Conservation (phyloP, 2,797 vertebrate species). For the Parotocinclus haroldoi region DNA sequence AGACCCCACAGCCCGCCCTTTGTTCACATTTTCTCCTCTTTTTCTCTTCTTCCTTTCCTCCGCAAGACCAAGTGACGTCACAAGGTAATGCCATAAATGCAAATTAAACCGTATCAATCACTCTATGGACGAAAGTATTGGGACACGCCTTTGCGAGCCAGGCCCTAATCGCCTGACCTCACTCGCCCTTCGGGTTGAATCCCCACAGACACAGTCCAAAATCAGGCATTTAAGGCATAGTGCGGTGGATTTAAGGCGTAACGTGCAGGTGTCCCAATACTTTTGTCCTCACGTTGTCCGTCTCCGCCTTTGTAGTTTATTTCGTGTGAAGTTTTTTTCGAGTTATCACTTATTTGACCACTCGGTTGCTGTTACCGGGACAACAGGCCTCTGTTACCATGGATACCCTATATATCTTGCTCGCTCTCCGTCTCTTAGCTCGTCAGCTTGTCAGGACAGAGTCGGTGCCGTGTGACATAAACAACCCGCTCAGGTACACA, state of each 20-base stretch:
- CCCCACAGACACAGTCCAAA: too few species aligned
- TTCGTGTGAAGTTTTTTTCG: slow-evolving; percentile 27
- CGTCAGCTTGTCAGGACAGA: slow-evolving; percentile 92
- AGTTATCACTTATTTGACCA: slow-evolving; percentile 32
- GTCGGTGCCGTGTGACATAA: slow-evolving; percentile 98
- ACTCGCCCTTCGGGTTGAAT: too few species aligned
- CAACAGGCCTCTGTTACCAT: slow-evolving; percentile 49
- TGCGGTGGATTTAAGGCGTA: too few species aligned
- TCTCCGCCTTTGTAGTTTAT: slow-evolving; percentile 12
- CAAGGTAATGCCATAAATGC: slow-evolving; percentile 65
- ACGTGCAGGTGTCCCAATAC: too few species aligned
- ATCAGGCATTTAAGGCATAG: too few species aligned
- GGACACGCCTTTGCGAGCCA: too few species aligned
- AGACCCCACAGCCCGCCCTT: not conserved
- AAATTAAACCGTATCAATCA: too few species aligned
- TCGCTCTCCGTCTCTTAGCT: slow-evolving; percentile 64
- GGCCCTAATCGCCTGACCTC: too few species aligned
- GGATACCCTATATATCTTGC: slow-evolving; percentile 55
- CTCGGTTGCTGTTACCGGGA: slow-evolving; percentile 48
- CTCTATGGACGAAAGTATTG: too few species aligned
- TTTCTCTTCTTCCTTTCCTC: slow-evolving; percentile 9
- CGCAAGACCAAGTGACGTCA: slow-evolving; percentile 74
- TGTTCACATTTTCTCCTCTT: slow-evolving; percentile 25
- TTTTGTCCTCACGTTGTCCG: too few species aligned
- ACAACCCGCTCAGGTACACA: slow-evolving; percentile 94